Percentiles rank a stretch among this genome's conserved stretches.
These are phyloP conservation scores for Archocentrus centrarchus DNA, from an alignment of 2,113 vertebrate species.

Conservation along the genomic window DNA sequence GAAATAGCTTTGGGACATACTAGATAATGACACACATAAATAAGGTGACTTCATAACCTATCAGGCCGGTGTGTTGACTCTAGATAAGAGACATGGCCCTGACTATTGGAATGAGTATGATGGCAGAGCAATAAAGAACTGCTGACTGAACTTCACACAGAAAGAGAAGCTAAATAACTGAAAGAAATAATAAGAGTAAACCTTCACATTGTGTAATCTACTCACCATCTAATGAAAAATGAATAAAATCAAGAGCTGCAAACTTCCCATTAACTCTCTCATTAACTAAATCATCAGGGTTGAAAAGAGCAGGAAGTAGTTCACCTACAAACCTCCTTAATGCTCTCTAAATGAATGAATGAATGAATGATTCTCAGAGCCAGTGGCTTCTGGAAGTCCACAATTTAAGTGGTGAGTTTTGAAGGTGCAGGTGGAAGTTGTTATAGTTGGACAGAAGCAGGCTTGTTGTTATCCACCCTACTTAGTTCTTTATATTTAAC, in stretches of 20 bases:
- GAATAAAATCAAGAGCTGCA: not conserved
- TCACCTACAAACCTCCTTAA: too few relatives aligned
- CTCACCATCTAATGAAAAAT: not conserved
- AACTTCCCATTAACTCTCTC: not conserved
- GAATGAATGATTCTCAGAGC: not conserved
- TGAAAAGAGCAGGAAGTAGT: not conserved
- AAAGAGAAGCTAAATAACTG: not conserved
- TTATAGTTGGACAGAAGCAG: not conserved
- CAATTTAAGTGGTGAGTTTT: not conserved
- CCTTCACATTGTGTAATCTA: not conserved
- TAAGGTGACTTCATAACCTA: not conserved
- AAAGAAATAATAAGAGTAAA: not conserved
- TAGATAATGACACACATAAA: slow-evolving; percentile 20
- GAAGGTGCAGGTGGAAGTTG: not conserved
- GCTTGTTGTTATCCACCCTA: not conserved
- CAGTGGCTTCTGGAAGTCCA: not conserved
- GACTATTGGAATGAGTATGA: slow-evolving; percentile 51
- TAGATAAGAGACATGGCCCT: slow-evolving; percentile 51
- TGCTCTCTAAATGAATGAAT: not conserved
- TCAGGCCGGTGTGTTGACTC: slow-evolving; percentile 50
- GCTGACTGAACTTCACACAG: not conserved
- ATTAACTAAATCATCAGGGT: not conserved
- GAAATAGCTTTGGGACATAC: not conserved
- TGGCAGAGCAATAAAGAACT: slow-evolving; percentile 34
- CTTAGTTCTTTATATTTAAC: not conserved